Evolutionary conservation across 2,888 invertebrate species (phyloP), one percentile per base, ranked within the genome.

Genomic region (Elysia crispata): DNA sequence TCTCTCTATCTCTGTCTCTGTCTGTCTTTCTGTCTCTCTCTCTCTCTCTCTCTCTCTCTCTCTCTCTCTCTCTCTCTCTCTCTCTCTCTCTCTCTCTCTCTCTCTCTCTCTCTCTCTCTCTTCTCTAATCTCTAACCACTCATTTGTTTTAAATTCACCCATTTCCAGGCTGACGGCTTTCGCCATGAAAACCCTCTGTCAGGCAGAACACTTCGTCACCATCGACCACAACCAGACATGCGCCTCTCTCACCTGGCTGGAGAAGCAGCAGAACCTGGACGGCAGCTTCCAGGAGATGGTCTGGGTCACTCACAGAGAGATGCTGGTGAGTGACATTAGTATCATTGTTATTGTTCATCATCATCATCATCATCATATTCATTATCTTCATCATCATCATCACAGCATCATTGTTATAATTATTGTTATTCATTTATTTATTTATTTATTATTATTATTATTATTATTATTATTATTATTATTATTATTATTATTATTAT

Each of bases 151-250:
- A 1, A 23, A 20, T 18, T 28, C 25, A 20, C n/a, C 54, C 18
- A 33, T 8, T 72, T 75, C 13, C 69, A 88, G 87, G 87, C 70
- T 88, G 67, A 88, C 88, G 23, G 87, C 88, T 1, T 88, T 88
- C 62, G 87, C 86, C 6, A 72, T 86, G 73, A 87, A 87, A 82
- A 85, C 86, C 13, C 84, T 87, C 67, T 86, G 85, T 41, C 86
- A 88, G 77, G 86, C 87, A 1, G 69, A 82, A 33, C 79, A 83
- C 33, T 86, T 84, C 67, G 82, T 85, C 18, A 79, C 86, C 1
- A 80, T 88, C 54, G 87, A 87, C 69, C 81, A 80, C 20, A 84
- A 83, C 50, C 84, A 87, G 49, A 85, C 85, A 8, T 85, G 85
- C 69, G 67, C 76, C 0, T 85, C 85, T 1, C 80, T 88, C 23